phyloP scores from a whole-genome alignment of 1,140 invertebrate genomes.

The Hyposmocoma kahamanoa region DNA sequence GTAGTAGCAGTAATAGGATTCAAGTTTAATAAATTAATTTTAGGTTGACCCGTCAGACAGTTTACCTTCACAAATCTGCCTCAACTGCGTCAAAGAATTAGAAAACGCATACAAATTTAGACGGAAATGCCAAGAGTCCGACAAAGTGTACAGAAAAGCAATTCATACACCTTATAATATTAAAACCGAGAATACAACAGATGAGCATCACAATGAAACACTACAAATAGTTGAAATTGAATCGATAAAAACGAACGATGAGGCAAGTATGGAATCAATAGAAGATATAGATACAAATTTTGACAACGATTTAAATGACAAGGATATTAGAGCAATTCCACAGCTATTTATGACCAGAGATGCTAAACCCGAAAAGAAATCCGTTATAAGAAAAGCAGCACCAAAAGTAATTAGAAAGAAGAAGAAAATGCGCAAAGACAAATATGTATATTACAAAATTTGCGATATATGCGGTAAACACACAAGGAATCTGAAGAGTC shows the following conservation, averaged over 20 bases:
- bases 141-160: slow-evolving; percentile 35
- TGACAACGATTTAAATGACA: slow-evolving; percentile 14
- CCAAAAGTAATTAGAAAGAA: slow-evolving; percentile 23
- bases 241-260: slow-evolving; percentile 7
- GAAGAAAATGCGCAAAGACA: slow-evolving; percentile 34
- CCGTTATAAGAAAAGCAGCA: slow-evolving; percentile 29
- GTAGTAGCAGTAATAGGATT: too few species aligned
- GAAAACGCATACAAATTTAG: slow-evolving; percentile 64
- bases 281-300: slow-evolving; percentile 14
- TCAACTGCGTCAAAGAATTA: slow-evolving; percentile 50
- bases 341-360: not conserved
- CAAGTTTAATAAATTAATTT: slow-evolving; percentile 12
- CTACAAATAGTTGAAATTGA: slow-evolving; percentile 2
- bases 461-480: slow-evolving; percentile 68
- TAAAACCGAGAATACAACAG: slow-evolving; percentile 12
- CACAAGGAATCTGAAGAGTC: slow-evolving; percentile 65
- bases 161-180: too few species aligned
- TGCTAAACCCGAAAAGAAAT: slow-evolving; percentile 6
- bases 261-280: slow-evolving; percentile 18
- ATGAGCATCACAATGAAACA: slow-evolving; percentile 47
- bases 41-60: slow-evolving; percentile 55
- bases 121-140: slow-evolving; percentile 58
- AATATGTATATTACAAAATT: slow-evolving; percentile 65
- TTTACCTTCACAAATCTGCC: slow-evolving; percentile 56
- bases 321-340: not conserved